Conservation (phyloP, 2,113 vertebrate genomes). For the Sturnira hondurensis region DNA sequence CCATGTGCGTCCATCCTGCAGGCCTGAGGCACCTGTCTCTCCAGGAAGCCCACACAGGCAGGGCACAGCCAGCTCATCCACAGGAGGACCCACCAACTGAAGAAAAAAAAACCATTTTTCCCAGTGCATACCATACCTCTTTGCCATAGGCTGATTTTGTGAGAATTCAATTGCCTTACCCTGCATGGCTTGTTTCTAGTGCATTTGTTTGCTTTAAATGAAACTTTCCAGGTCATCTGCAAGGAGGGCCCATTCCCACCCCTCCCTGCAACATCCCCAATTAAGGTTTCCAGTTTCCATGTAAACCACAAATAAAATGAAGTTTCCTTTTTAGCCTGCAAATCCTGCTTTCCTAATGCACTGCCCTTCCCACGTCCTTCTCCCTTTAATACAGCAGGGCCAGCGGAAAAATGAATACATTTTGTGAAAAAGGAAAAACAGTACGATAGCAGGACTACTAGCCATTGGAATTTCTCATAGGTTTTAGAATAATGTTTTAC, state of each 20-base stretch:
- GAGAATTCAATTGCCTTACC: background rate
- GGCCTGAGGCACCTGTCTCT: slow-evolving; percentile 29
- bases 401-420: background rate
- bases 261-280: slow-evolving; percentile 29
- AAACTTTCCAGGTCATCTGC: slow-evolving; percentile 52
- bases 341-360: slow-evolving; percentile 46
- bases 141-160: background rate
- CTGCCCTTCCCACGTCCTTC: slow-evolving; percentile 9
- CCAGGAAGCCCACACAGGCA: background rate
- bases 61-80: background rate
- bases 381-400: background rate
- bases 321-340: slow-evolving; percentile 49
- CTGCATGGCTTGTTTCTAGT: slow-evolving; percentile 12
- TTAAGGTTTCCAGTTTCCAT: slow-evolving; percentile 65
- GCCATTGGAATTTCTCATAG: background rate
- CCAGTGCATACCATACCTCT: background rate
- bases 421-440: background rate
- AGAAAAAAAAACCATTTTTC: background rate
- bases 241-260: slow-evolving; percentile 27
- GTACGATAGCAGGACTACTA: background rate
- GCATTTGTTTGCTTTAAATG: slow-evolving; percentile 55
- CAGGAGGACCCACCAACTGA: background rate
- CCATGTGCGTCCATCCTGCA: background rate
- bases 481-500: background rate
- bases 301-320: slow-evolving; percentile 67